Conservation (phyloP, 2,113 vertebrate genomes). For the Falco punctatus region DNA sequence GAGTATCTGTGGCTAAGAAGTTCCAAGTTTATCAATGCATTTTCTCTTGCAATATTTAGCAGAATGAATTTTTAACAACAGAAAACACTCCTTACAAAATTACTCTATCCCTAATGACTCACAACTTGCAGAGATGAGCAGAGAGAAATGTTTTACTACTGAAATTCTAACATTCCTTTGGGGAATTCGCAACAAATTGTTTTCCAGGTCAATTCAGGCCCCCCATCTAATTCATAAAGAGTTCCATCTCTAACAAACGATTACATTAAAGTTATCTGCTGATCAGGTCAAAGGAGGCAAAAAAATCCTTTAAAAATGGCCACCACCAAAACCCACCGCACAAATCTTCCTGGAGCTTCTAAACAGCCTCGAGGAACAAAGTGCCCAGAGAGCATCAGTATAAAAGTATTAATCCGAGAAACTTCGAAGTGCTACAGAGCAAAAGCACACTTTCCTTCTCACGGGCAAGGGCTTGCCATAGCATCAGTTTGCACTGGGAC, state of each 20-base stretch:
- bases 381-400: neutral
- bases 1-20: neutral
- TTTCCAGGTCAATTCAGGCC: constrained; percentile 17
- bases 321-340: neutral
- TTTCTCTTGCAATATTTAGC: constrained; percentile 38
- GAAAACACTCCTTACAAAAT: neutral
- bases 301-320: neutral
- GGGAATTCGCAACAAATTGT: neutral
- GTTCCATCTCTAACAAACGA: neutral
- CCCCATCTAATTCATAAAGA: neutral
- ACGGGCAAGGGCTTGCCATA: neutral
- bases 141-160: neutral
- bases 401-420: neutral
- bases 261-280: neutral
- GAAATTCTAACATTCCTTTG: constrained; percentile 30
- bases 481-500: neutral
- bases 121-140: constrained; percentile 28
- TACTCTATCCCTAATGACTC: neutral
- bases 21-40: neutral
- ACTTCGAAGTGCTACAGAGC: neutral
- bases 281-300: neutral
- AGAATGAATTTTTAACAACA: constrained; percentile 30
- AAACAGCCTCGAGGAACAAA: neutral
- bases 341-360: neutral
- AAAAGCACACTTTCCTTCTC: neutral